A percentile compares a stretch with the other conserved stretches of the same genome.
phyloP scores from a whole-genome alignment of 2,113 vertebrate genomes.

The Myrmecobius fasciatus region DNA sequence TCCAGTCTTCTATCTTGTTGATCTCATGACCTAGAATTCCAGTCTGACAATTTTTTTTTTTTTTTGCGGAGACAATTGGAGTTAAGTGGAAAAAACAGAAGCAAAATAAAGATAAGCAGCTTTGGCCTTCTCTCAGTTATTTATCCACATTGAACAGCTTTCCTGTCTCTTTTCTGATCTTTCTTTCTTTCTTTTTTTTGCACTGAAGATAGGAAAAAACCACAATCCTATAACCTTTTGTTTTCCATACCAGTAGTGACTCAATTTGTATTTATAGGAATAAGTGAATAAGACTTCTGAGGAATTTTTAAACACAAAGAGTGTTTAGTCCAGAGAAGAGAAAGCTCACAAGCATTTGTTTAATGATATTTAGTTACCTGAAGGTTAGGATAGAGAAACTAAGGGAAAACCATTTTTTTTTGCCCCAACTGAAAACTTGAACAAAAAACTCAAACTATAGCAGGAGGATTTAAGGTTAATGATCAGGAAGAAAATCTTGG shows the following conservation, averaged over 20 bases:
- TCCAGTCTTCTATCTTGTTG: too few species aligned
- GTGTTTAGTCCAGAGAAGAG: not conserved
- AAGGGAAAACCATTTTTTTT: not conserved
- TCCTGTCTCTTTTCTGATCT: too few species aligned
- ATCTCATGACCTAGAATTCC: too few species aligned
- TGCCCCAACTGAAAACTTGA: not conserved
- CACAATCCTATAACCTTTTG: not conserved
- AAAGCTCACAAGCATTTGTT: not conserved
- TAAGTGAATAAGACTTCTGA: not conserved
- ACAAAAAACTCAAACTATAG: not conserved
- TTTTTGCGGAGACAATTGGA: too few species aligned
- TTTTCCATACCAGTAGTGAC: not conserved
- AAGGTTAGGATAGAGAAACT: not conserved
- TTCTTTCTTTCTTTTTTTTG: too few species aligned
- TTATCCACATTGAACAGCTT: too few species aligned
- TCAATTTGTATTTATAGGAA: not conserved
- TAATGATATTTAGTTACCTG: not conserved
- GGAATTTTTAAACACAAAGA: not conserved
- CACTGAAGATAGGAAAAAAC: not conserved
- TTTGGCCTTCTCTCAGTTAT: too few species aligned
- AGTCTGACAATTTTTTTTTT: too few species aligned
- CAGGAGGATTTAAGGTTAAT: not conserved
- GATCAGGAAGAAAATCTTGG: too few species aligned
- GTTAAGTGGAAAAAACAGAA: too few species aligned
- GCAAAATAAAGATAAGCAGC: too few species aligned